Conservation (phyloP, 1,140 invertebrate genomes). For the Aphaenogaster floridana region DNA sequence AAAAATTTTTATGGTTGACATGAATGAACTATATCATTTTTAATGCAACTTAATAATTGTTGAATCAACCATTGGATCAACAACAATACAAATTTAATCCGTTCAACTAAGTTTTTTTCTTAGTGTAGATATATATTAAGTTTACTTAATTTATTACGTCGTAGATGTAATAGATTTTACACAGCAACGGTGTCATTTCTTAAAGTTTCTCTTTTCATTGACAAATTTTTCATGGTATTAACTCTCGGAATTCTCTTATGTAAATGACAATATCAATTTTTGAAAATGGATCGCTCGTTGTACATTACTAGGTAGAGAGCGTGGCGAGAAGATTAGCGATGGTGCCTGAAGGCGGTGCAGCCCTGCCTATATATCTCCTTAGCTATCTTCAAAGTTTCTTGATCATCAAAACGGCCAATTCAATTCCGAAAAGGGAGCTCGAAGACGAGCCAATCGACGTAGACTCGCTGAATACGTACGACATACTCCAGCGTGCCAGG, state of each 20-base stretch:
- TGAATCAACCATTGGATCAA: too few relatives aligned
- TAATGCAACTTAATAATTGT: too few relatives aligned
- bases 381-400: slow-evolving; percentile 95
- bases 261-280: slow-evolving; percentile 24
- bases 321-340: slow-evolving; percentile 92
- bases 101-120: too few relatives aligned
- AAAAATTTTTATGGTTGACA: too few relatives aligned
- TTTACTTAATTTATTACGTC: not conserved
- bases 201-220: not conserved
- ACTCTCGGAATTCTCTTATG: not conserved
- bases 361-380: slow-evolving; percentile 93
- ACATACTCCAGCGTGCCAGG: slow-evolving; percentile 95
- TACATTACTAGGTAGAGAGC: slow-evolving; percentile 88
- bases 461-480: slow-evolving; percentile 93
- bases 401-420: slow-evolving; percentile 89
- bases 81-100: too few relatives aligned
- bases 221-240: not conserved
- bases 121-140: not conserved
- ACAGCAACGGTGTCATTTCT: not conserved
- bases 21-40: too few relatives aligned
- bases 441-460: slow-evolving; percentile 91
- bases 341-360: slow-evolving; percentile 93
- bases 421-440: slow-evolving; percentile 90
- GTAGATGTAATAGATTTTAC: not conserved
- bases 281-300: slow-evolving; percentile 26